A percentile compares a stretch with the other conserved stretches of the same genome.
phyloP scores from a whole-genome alignment of 1,140 invertebrate genomes.

The Lithobius niger region DNA sequence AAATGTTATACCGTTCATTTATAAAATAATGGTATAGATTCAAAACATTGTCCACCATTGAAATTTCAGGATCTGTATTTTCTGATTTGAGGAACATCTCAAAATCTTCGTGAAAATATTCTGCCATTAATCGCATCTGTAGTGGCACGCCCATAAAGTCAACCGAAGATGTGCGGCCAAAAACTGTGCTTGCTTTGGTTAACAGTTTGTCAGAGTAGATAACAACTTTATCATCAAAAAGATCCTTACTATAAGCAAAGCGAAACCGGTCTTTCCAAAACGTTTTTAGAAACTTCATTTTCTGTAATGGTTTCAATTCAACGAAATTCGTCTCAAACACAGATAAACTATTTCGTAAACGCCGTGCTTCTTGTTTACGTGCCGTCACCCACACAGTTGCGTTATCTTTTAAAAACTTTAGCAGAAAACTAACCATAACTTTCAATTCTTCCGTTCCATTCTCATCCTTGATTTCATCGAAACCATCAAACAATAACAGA shows the following conservation, averaged over 20 bases:
- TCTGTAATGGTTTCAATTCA: conserved; percentile 3
- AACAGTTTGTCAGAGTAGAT: background rate
- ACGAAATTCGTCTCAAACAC: background rate
- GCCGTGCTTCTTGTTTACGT: background rate
- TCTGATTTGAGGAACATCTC: no score
- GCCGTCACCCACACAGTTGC: conserved; percentile 9
- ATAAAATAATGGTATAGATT: no score
- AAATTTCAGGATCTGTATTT: no score
- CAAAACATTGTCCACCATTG: no score
- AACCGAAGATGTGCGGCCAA: no score
- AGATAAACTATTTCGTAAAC: conserved; percentile 2
- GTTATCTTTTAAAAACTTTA: conserved; percentile 1
- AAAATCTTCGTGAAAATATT: no score
- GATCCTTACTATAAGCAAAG: background rate
- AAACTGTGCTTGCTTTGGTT: background rate
- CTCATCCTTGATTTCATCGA: conserved; percentile 14
- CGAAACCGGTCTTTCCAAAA: background rate
- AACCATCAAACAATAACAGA: conserved; percentile 11
- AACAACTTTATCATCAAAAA: background rate
- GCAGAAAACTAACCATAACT: background rate
- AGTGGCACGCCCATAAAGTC: no score
- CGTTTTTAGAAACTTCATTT: conserved; percentile 1
- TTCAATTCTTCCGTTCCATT: conserved; percentile 3
- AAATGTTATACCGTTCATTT: no score
- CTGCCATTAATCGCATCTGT: no score